phyloP scores from a whole-genome alignment of 1,140 invertebrate species.

The Octopus sinensis region DNA sequence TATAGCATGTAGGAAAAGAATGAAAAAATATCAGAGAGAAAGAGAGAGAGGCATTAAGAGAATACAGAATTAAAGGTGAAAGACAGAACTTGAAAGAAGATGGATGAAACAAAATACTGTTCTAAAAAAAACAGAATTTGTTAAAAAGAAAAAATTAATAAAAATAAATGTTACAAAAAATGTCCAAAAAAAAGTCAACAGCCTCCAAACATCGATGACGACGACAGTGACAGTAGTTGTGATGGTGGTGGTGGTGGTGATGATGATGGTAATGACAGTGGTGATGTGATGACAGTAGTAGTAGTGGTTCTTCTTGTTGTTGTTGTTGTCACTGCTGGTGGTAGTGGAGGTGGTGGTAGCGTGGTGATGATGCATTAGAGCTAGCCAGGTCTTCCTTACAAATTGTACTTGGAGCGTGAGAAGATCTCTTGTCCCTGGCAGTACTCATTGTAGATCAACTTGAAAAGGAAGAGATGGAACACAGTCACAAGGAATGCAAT shows the following conservation, averaged over 20 bases:
- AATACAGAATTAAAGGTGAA: not conserved
- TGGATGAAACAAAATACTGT: not conserved
- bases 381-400: not conserved
- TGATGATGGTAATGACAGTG: too few species aligned
- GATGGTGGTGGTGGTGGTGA: too few species aligned
- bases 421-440: constrained; percentile 45
- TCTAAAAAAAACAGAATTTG: not conserved
- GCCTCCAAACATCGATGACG: too few species aligned
- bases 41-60: not conserved
- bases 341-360: too few species aligned
- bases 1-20: not conserved
- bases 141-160: not conserved
- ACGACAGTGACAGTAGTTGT: too few species aligned
- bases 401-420: constrained; percentile 3
- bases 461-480: constrained; percentile 92
- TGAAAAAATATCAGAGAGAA: not conserved
- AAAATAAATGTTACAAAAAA: not conserved
- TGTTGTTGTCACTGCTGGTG: too few species aligned
- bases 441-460: constrained; percentile 84
- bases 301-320: too few species aligned
- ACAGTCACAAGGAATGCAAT: constrained; percentile 84
- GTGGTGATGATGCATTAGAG: too few species aligned
- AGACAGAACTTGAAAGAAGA: not conserved
- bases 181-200: too few species aligned
- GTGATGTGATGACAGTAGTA: too few species aligned